phyloP scores from a whole-genome alignment of 2,113 vertebrate species.

The Platycercus adscitus region DNA sequence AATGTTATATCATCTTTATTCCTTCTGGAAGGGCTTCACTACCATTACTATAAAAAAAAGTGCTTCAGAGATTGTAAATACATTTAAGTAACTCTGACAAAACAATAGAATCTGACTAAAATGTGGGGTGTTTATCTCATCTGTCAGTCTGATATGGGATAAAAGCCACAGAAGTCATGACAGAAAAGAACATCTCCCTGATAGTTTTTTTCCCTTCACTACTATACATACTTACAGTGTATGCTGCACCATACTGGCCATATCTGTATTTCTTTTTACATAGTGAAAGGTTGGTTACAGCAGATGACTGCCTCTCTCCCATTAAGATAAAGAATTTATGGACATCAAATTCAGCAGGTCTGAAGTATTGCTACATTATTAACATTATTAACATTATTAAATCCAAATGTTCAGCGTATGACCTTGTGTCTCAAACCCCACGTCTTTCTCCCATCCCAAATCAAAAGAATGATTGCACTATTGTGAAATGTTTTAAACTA shows the following conservation, averaged over 20 bases:
- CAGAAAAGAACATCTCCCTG: not conserved
- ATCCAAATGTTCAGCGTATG: not conserved
- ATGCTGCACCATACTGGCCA: not conserved
- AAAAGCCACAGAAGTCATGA: slow-evolving; percentile 19
- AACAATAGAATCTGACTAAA: slow-evolving; percentile 54
- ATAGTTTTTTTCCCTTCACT: not conserved
- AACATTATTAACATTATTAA: not conserved
- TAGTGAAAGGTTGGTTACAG: not conserved
- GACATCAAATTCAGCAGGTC: slow-evolving; percentile 25
- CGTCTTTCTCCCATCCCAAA: not conserved
- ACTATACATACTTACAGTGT: not conserved
- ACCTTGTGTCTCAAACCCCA: not conserved
- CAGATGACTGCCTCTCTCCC: not conserved
- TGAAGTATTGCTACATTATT: not conserved
- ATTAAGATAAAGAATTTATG: not conserved
- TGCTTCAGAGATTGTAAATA: slow-evolving; percentile 48
- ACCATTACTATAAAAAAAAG: slow-evolving; percentile 56
- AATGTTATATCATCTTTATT: slow-evolving; percentile 56
- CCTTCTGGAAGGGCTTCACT: slow-evolving; percentile 51
- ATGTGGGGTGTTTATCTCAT: slow-evolving; percentile 53
- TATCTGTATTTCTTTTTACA: not conserved
- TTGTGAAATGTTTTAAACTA: not conserved
- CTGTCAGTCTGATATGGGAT: slow-evolving; percentile 21
- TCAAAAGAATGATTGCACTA: not conserved
- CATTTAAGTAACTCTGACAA: slow-evolving; percentile 57